Evolutionary conservation across 2,113 vertebrate genomes (phyloP).

Genomic region (Micromys minutus): DNA sequence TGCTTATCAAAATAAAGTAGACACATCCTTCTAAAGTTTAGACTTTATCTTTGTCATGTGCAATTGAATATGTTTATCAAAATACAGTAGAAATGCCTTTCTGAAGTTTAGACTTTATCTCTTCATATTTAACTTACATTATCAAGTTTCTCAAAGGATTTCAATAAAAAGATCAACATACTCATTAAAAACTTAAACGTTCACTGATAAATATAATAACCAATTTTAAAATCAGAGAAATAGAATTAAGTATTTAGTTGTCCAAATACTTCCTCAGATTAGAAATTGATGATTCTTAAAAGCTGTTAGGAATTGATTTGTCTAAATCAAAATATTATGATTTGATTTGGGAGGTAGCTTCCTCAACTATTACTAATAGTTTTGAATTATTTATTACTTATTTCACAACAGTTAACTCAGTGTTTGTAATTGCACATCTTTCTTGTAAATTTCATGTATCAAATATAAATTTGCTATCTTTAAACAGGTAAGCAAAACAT

Average conservation of each 20-base stretch:
- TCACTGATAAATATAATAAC: background rate
- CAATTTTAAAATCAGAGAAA: background rate
- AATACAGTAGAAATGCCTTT: no score
- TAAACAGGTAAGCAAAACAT: background rate
- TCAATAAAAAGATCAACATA: background rate
- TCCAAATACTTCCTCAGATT: background rate
- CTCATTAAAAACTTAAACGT: constrained; percentile 4
- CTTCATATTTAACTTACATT: no score
- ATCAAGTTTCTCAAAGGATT: background rate
- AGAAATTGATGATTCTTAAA: background rate
- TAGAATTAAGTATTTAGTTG: background rate
- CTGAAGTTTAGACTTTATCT: no score
- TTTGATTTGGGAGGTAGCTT: background rate
- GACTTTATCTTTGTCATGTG: background rate
- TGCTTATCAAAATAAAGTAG: constrained; percentile 2
- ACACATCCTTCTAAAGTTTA: background rate
- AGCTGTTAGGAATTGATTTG: background rate
- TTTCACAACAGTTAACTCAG: background rate
- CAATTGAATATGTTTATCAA: no score
- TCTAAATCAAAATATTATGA: background rate
- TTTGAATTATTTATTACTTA: background rate
- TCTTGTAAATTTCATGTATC: background rate
- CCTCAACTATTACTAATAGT: background rate
- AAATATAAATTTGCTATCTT: background rate
- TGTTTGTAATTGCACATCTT: background rate